Percentiles rank a stretch among this genome's conserved stretches.
phyloP scores from a whole-genome alignment of 2,113 vertebrate species.

The Hystrix cristata region DNA sequence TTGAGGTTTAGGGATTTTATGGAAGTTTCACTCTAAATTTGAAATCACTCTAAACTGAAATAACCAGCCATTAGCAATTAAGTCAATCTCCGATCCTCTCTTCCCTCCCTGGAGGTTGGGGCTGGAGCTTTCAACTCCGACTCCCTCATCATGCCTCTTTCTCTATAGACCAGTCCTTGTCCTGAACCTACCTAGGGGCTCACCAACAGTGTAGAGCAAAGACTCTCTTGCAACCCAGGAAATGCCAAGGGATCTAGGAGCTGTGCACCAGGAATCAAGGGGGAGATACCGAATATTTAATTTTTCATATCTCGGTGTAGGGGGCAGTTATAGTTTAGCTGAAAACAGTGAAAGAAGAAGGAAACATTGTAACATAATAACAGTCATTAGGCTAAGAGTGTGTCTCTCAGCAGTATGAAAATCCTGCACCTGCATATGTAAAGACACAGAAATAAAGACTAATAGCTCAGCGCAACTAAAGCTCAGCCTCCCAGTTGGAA shows the following conservation, averaged over 20 bases:
- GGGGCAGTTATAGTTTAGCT: not conserved
- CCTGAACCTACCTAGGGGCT: not conserved
- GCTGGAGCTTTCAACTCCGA: not conserved
- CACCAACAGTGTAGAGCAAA: not conserved
- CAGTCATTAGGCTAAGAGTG: not conserved
- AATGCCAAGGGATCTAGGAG: constrained; percentile 33
- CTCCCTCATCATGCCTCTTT: not conserved
- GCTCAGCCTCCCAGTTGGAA: not conserved
- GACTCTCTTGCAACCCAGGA: not conserved
- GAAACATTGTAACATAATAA: not conserved
- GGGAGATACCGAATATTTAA: not conserved
- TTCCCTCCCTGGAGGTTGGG: not conserved
- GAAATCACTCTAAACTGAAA: not conserved
- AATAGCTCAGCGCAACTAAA: not conserved
- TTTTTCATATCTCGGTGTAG: not conserved
- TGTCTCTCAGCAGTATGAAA: not conserved
- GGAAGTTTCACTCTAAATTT: not conserved
- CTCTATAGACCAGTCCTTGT: not conserved
- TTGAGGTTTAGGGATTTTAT: not conserved
- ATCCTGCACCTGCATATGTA: not conserved
- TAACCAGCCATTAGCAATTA: not conserved
- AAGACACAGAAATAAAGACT: not conserved
- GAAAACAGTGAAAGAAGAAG: not conserved
- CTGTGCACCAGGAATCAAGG: not conserved
- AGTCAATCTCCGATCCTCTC: not conserved